A percentile compares a stretch with the other conserved stretches of the same genome.
phyloP scores from a whole-genome alignment of 2,888 invertebrate genomes.

The Rhagophthalmus giganteus region DNA sequence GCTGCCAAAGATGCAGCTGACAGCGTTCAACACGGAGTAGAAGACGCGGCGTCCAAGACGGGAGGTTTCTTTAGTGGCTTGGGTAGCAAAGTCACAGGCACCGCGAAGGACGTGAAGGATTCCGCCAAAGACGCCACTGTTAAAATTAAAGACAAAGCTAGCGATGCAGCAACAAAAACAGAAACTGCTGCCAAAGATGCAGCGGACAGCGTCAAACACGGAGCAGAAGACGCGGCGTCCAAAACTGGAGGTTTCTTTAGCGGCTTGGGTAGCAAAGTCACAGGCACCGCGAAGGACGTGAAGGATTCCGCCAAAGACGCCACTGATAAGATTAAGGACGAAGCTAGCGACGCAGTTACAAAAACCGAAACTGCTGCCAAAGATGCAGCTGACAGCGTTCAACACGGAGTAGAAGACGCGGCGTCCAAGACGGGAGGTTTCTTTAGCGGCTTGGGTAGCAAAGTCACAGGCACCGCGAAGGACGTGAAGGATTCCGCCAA shows the following conservation, averaged over 20 bases:
- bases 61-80: conserved; percentile 34
- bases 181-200: conserved; percentile 8
- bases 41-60: conserved; percentile 33
- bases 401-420: not conserved
- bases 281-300: conserved; percentile 13
- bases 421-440: not conserved
- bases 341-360: not conserved
- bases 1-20: not conserved
- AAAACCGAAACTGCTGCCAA: not conserved
- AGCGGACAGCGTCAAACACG: not conserved
- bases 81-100: conserved; percentile 38
- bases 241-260: conserved; percentile 14
- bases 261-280: not conserved
- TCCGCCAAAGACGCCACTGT: conserved; percentile 20
- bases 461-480: not conserved
- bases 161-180: conserved; percentile 41
- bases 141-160: conserved; percentile 39
- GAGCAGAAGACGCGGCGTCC: conserved; percentile 23
- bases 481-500: conserved; percentile 10
- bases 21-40: not conserved
- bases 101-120: conserved; percentile 39
- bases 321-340: not conserved
- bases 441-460: not conserved
- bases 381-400: not conserved
- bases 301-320: conserved; percentile 15